Evolutionary conservation across 2,113 vertebrate genomes (phyloP), one percentile per base, ranked within the genome.

Genomic region (Morone saxatilis): DNA sequence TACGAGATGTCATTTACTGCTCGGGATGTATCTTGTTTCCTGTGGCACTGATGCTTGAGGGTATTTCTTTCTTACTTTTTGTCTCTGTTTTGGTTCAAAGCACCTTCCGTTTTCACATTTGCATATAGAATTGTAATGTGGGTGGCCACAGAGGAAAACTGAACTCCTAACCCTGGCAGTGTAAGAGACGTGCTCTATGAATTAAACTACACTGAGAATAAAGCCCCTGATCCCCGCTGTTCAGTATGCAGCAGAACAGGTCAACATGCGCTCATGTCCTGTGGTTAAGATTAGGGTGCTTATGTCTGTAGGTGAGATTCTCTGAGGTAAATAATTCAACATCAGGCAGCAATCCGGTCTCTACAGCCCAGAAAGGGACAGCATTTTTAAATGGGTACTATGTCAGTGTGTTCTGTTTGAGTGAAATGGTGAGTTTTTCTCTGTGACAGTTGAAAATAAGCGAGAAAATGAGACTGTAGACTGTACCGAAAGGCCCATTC

Each of bases 111-210:
- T 79, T 81, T 65, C 41, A 77, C 11, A 66, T 67, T 47, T 61
- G 62, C 67, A 71, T 72, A n/a, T 62, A 20, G 22, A 84, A 43
- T 80, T 47, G 47, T 80, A 82, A 86, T 76, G 78, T 19, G 25
- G 56, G 56, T 3, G 59, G 16, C 41, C 60, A 47, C 63, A 48
- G 40, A 88, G 57, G 71, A 71, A 68, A 73, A 40, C 19, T 36
- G 19, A 77, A 66, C 67, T 43, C 51, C 7, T 59, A 59, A 75
- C 63, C 71, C 12, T 8, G 54, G 22, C 67, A 40, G 31, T 6
- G 38, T 71, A 50, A 47, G 66, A 76, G 53, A 76, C 38, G 7
- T 63, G 25, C 43, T 78, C 56, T 40, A 14, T 71, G 60, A 70
- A 82, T 83, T 62, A 85, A 75, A 47, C 68, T 62, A 43, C 78